Conservation (phyloP, 2,888 invertebrate genomes). For the Mesopsocus fuscifrons region DNA sequence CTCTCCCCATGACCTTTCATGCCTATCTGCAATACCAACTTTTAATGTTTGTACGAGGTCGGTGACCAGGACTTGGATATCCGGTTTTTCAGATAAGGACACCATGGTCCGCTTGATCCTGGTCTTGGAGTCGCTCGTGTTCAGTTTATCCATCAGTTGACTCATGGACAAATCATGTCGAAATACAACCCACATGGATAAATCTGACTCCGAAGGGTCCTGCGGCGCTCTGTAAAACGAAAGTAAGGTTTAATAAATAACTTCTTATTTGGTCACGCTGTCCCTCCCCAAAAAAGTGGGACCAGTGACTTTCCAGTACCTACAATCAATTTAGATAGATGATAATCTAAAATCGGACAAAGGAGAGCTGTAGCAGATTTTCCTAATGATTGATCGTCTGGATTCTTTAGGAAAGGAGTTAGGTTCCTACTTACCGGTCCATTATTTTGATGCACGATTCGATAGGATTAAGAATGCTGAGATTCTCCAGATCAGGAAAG, state of each 20-base stretch:
- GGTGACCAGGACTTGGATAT: not conserved
- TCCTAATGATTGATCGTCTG: too few relatives aligned
- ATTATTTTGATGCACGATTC: not conserved
- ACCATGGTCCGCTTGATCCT: constrained; percentile 4
- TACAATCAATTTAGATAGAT: too few relatives aligned
- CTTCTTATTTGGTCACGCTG: too few relatives aligned
- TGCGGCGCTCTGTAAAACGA: too few relatives aligned
- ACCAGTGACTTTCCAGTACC: too few relatives aligned
- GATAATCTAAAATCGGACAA: too few relatives aligned
- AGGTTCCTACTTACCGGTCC: not conserved
- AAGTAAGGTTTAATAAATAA: too few relatives aligned
- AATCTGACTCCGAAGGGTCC: not conserved
- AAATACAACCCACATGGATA: not conserved
- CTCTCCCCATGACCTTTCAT: too few relatives aligned
- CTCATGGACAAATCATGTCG: constrained; percentile 4
- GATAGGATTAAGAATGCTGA: not conserved
- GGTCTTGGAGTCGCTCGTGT: not conserved
- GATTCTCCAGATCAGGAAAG: not conserved
- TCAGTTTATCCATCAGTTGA: constrained; percentile 7
- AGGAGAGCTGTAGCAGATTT: too few relatives aligned
- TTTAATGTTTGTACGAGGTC: not conserved
- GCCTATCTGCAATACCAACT: too few relatives aligned
- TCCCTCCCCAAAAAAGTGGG: not conserved
- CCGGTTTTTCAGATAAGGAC: not conserved
- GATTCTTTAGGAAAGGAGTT: too few relatives aligned